Evolutionary conservation across 2,797 vertebrate species (phyloP).

Genomic region (Fratercula arctica): DNA sequence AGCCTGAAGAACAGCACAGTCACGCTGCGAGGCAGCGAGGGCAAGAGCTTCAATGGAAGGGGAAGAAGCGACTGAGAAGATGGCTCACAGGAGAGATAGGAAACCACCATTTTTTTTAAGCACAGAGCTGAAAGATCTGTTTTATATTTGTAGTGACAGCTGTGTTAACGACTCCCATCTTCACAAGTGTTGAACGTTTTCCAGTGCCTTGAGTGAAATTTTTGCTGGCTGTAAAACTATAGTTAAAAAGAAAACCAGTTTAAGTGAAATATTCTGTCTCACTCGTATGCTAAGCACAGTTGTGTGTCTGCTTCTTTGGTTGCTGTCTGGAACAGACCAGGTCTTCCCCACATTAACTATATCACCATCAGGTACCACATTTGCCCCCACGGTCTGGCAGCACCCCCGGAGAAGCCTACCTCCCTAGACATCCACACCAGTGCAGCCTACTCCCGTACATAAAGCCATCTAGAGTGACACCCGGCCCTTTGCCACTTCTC

Average conservation of each 20-base stretch:
- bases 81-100: not conserved
- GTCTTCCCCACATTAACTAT: not conserved
- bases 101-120: not conserved
- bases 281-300: not conserved
- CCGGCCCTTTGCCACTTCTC: not conserved
- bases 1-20: not conserved
- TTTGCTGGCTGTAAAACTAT: not conserved
- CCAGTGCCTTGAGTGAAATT: not conserved
- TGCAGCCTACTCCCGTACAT: not conserved
- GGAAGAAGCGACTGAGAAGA: not conserved
- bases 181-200: not conserved
- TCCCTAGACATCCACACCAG: not conserved
- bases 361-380: not conserved
- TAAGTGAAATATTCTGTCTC: not conserved
- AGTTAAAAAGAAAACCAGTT: not conserved
- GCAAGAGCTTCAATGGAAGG: not conserved
- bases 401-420: not conserved
- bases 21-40: not conserved
- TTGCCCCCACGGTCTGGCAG: not conserved
- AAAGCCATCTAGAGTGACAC: not conserved
- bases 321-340: not conserved
- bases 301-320: not conserved
- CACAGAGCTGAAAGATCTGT: not conserved
- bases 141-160: not conserved
- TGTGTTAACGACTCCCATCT: not conserved